Evolutionary conservation across 2,113 vertebrate genomes (phyloP).

Genomic region (Pyrgilauda ruficollis): DNA sequence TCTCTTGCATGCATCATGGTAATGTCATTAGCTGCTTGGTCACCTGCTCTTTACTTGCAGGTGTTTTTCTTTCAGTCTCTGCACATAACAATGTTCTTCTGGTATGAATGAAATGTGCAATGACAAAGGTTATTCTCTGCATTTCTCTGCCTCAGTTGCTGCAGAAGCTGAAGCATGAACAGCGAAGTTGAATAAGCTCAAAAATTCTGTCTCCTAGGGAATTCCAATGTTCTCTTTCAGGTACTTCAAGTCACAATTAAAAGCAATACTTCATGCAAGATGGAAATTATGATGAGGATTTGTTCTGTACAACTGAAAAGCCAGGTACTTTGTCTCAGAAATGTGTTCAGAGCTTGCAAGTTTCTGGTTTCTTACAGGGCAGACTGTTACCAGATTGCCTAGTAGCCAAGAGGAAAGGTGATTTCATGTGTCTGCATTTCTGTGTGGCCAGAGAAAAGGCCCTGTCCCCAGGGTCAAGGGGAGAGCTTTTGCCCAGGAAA

Average conservation of each 20-base stretch:
- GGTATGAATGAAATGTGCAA: neutral
- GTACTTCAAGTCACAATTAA: neutral
- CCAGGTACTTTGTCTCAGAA: neutral
- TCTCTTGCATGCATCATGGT: neutral
- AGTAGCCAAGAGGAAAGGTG: neutral
- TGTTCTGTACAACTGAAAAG: neutral
- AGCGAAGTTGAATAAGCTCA: neutral
- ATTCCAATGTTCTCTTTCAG: neutral
- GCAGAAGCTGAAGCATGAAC: neutral
- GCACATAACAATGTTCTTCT: neutral
- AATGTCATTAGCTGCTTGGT: neutral
- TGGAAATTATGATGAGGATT: neutral
- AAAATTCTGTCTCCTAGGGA: neutral
- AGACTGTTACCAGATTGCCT: neutral
- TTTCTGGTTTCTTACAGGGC: fast-evolving
- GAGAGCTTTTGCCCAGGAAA: neutral
- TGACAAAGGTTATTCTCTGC: neutral
- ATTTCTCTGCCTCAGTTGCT: neutral
- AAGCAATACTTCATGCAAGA: neutral
- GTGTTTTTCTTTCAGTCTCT: neutral
- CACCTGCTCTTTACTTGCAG: neutral
- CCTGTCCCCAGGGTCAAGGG: fast-evolving
- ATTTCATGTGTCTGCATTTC: neutral
- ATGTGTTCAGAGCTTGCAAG: neutral
- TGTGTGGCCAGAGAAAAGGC: neutral